A percentile compares a stretch with the other conserved stretches of the same genome.
These are phyloP conservation scores for Chrysocyon brachyurus DNA, from an alignment of 2,797 vertebrate genomes.

Conservation along the genomic window DNA sequence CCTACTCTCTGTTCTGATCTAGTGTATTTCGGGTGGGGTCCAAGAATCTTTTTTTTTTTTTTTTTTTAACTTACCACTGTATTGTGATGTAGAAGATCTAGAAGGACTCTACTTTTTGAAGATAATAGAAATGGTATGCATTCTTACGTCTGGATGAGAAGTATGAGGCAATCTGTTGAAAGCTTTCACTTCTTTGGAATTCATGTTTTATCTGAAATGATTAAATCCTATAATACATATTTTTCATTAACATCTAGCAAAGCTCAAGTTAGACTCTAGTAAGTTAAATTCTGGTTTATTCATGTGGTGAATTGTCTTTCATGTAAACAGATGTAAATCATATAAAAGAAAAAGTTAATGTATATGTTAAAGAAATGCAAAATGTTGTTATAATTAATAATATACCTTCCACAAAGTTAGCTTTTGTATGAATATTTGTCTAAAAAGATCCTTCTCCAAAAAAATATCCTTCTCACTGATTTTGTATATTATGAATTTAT, in stretches of 20 bases:
- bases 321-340: neutral
- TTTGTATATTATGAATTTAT: slow-evolving; percentile 16
- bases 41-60: neutral
- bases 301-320: neutral
- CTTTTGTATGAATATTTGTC: neutral
- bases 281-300: neutral
- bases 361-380: neutral
- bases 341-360: neutral
- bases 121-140: neutral
- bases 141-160: neutral
- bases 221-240: neutral
- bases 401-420: neutral
- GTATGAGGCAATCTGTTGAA: neutral
- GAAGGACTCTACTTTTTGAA: neutral
- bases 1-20: neutral
- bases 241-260: slow-evolving; percentile 12
- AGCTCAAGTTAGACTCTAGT: neutral
- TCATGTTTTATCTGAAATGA: neutral
- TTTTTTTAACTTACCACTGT: neutral
- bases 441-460: neutral
- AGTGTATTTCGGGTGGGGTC: neutral
- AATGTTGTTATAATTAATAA: neutral
- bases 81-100: neutral
- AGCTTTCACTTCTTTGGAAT: slow-evolving; percentile 47
- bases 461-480: neutral